Evolutionary conservation across 2,888 invertebrate genomes (phyloP), one percentile per base, ranked within the genome.

Genomic region (Meliscaeva auricollis): DNA sequence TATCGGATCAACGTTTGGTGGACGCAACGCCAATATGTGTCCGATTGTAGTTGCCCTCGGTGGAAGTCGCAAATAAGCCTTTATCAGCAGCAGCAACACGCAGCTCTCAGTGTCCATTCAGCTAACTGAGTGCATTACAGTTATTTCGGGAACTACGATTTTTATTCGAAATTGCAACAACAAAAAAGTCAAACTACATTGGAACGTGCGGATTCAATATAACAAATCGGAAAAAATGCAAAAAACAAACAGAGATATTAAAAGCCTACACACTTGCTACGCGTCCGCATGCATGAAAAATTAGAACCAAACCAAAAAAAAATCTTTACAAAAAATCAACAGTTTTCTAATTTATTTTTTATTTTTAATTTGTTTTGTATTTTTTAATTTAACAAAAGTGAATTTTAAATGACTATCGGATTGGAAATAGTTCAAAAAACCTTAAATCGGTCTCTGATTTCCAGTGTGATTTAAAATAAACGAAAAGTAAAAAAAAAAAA

Each of bases 71-170:
- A n/a, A 15, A n/a, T 13, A 30, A 15, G 46, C 8, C 30, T 64
- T 3, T 32, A 32, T 6, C 30, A 30, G 13, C 30, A 3, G 22
- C 22, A 50, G 17, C 35, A 56, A 35, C 32, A 32, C n/a, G 32
- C 17, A 9, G 13, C 13, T 38, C 35, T 68, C 73, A 83, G 82
- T 78, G 22, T 74, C 52, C 54, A 60, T 9, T 46, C 54, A 46
- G 66, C 54, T 73, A 73, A 73, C 82, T 54, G 73, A 50, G 78
- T 41, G 68, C 54, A 9, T 8, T 69, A 73, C 78, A 54, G 78
- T 83, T 73, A 81, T 38, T 38, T 20, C 13, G 20, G 20, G 8
- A 56, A 35, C n/a, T 26, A 15, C n/a, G 0, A 52, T 30, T 30
- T 30, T 30, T 8, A 30, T 3, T 30, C 3, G 4, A 41, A 41